These are phyloP conservation scores for Platyscapa corneri DNA, from an alignment of 1,140 invertebrate species.

Conservation along the genomic window DNA sequence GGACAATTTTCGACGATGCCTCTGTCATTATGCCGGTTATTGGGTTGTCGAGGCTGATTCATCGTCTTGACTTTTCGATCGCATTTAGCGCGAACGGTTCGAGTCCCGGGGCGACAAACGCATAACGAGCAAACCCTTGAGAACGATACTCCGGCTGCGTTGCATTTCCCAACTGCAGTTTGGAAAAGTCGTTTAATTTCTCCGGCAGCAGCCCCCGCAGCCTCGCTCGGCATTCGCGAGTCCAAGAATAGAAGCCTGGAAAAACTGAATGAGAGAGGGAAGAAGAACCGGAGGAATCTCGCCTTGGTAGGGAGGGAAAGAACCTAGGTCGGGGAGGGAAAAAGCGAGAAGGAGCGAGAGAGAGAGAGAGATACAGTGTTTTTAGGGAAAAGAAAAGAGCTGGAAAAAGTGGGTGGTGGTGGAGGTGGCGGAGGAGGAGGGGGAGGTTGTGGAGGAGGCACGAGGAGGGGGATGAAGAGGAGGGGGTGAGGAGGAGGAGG, in stretches of 20 bases:
- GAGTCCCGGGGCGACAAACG: no score
- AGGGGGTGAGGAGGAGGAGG: constrained; percentile 41
- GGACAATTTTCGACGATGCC: no score
- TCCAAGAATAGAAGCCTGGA: constrained; percentile 28
- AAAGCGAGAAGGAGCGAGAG: constrained; percentile 41
- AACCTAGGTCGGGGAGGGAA: constrained; percentile 33
- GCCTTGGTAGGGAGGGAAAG: constrained; percentile 23
- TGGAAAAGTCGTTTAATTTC: not conserved
- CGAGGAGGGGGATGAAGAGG: constrained; percentile 3
- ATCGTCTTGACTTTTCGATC: no score
- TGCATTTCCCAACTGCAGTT: not conserved
- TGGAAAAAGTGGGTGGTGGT: constrained; percentile 24
- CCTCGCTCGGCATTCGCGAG: not conserved
- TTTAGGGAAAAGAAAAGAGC: constrained; percentile 45
- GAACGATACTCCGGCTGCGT: no score
- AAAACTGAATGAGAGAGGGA: constrained; percentile 50
- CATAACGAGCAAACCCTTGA: no score
- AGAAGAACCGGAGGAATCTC: constrained; percentile 21
- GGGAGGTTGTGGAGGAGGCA: no score
- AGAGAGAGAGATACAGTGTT: constrained; percentile 41
- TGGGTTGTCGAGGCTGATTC: no score
- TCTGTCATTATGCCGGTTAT: no score
- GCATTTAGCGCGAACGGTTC: no score
- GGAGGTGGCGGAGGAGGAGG: constrained; percentile 27
- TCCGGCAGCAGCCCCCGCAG: not conserved